A percentile compares a stretch with the other conserved stretches of the same genome.
phyloP scores from a whole-genome alignment of 2,888 invertebrate species.

The Drosophila multiciliata region DNA sequence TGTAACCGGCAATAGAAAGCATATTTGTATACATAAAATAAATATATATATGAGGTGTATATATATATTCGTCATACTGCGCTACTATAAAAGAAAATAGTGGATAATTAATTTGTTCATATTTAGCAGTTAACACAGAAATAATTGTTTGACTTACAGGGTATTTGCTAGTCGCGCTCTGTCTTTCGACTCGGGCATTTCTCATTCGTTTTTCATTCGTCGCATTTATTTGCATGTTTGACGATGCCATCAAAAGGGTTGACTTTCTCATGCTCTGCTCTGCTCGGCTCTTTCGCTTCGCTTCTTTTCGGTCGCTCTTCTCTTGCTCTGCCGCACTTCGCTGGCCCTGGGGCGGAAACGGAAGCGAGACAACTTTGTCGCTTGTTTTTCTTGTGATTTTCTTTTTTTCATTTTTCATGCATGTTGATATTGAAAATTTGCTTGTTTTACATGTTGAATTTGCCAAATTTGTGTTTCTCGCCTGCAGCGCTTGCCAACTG shows the following conservation, averaged over 20 bases:
- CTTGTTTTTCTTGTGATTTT: conserved; percentile 28
- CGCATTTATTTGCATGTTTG: conserved; percentile 75
- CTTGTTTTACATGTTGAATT: conserved; percentile 36
- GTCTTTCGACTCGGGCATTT: background rate
- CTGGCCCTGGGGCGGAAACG: conserved; percentile 42
- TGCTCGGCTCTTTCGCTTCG: background rate
- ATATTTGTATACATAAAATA: background rate
- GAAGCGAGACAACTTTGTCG: conserved; percentile 57
- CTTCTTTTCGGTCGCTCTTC: background rate
- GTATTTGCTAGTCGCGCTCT: background rate
- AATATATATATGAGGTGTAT: background rate
- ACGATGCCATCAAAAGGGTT: conserved; percentile 60
- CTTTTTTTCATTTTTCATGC: conserved; percentile 10
- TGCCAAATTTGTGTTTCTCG: conserved; percentile 39
- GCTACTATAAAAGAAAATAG: too few species aligned
- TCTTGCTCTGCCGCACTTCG: background rate
- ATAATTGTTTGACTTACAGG: background rate
- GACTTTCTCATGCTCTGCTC: conserved; percentile 21
- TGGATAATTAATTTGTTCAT: background rate
- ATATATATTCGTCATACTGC: background rate
- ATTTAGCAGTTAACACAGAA: background rate
- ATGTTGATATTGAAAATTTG: conserved; percentile 50
- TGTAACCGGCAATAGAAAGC: background rate
- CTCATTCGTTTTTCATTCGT: conserved; percentile 60
- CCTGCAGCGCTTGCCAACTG: conserved; percentile 41